phyloP scores from a whole-genome alignment of 2,888 invertebrate genomes.

The Lepas anatifera region DNA sequence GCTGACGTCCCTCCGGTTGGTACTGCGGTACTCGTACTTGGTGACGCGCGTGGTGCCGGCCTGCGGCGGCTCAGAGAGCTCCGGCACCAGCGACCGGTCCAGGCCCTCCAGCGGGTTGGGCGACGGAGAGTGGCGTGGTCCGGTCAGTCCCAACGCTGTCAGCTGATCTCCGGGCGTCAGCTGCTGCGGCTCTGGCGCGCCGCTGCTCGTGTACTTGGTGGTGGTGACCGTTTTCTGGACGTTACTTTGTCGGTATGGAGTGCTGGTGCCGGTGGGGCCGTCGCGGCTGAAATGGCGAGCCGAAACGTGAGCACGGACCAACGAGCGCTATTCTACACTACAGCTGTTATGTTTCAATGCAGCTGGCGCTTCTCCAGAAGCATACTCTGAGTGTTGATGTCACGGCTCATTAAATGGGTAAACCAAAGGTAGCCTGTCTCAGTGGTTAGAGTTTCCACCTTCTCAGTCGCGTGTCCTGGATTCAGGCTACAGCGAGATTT shows the following conservation, averaged over 20 bases:
- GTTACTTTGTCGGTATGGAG: slow-evolving; percentile 1
- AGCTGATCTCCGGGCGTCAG: background rate
- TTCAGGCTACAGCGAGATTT: no score
- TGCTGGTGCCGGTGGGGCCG: slow-evolving; percentile 5
- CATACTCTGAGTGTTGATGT: no score
- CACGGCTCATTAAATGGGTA: no score
- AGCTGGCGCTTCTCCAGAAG: no score
- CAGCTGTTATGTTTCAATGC: no score
- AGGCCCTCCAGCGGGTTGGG: slow-evolving; percentile 6
- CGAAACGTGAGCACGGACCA: no score
- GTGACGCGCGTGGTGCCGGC: slow-evolving; percentile 14
- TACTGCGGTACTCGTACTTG: slow-evolving; percentile 6
- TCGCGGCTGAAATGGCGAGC: background rate
- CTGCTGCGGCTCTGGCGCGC: background rate
- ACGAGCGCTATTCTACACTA: no score
- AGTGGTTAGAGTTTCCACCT: no score
- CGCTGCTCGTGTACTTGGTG: background rate
- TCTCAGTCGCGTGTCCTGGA: no score
- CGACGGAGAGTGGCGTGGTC: slow-evolving; percentile 2
- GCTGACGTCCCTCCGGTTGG: background rate
- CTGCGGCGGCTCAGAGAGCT: background rate
- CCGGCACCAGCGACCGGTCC: background rate
- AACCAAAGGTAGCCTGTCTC: no score
- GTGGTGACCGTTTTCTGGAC: background rate
- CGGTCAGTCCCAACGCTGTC: background rate